Conservation (phyloP, 2,113 vertebrate species). For the Odobenus rosmarus region DNA sequence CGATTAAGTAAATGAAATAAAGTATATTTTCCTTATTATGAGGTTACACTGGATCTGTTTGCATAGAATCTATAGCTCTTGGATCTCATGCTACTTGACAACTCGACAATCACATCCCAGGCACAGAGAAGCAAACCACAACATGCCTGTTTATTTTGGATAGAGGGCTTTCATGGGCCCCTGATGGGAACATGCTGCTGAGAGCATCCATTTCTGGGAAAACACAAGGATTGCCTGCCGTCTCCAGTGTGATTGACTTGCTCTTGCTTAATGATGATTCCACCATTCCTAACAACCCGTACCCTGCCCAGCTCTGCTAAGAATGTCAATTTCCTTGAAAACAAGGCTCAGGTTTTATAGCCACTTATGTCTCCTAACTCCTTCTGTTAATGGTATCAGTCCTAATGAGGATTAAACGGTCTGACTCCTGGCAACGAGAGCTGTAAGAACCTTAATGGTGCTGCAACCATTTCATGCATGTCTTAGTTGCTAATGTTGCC, state of each 20-base stretch:
- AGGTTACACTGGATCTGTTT: neutral
- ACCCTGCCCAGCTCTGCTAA: conserved; percentile 43
- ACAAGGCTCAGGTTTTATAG: conserved; percentile 75
- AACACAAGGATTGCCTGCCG: neutral
- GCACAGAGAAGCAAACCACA: neutral
- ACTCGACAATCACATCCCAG: neutral
- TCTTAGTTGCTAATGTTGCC: conserved; percentile 56
- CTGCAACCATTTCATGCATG: conserved; percentile 34
- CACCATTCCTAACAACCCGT: conserved; percentile 26
- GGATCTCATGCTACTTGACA: neutral
- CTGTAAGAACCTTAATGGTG: conserved; percentile 40
- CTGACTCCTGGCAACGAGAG: conserved; percentile 52
- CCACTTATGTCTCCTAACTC: conserved; percentile 61
- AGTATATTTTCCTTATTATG: neutral
- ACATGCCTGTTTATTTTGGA: conserved; percentile 6
- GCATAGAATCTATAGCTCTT: neutral
- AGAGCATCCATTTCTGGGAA: conserved; percentile 24
- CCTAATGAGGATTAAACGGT: conserved; percentile 76
- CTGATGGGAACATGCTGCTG: neutral
- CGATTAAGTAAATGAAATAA: conserved; percentile 9
- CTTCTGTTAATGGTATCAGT: conserved; percentile 58
- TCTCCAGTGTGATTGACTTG: conserved; percentile 48
- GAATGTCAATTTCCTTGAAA: conserved; percentile 74
- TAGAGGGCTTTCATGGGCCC: neutral
- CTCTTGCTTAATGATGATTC: conserved; percentile 66